A percentile compares a stretch with the other conserved stretches of the same genome.
Conservation (phyloP, 2,797 vertebrate species). For the Atherinosoma microstoma region DNA sequence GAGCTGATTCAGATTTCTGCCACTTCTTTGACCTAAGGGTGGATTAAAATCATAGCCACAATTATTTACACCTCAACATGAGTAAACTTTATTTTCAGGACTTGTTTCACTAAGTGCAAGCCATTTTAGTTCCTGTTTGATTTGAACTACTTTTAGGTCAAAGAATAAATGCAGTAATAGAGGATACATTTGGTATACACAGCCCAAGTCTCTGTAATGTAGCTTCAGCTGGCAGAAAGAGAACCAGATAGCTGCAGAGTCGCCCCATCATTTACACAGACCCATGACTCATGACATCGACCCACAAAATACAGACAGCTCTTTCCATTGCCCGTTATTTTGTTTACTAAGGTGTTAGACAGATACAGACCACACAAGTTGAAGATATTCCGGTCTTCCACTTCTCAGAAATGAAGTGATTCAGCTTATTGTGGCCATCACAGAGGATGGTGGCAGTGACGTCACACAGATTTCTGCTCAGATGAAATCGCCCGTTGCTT, state of each 20-base stretch:
- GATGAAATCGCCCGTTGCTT: constrained; percentile 20
- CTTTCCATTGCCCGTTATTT: constrained; percentile 33
- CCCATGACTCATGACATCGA: constrained; percentile 24
- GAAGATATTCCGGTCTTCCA: constrained; percentile 33
- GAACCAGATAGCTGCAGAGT: constrained; percentile 66
- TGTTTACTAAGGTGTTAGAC: constrained; percentile 11
- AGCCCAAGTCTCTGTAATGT: constrained; percentile 22
- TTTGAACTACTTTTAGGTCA: constrained; percentile 26
- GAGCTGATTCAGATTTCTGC: constrained; percentile 16
- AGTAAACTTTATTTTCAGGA: not conserved
- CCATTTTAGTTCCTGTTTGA: not conserved
- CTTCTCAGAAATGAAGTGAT: constrained; percentile 19
- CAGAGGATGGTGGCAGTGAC: constrained; percentile 17
- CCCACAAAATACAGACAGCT: constrained; percentile 16
- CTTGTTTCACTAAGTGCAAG: not conserved
- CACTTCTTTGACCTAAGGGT: constrained; percentile 40
- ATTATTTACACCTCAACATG: not conserved
- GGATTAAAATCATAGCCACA: not conserved
- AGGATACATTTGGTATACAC: constrained; percentile 49
- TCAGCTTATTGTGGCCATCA: constrained; percentile 25
- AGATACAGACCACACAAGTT: constrained; percentile 19
- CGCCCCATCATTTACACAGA: constrained; percentile 38
- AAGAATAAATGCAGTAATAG: constrained; percentile 23
- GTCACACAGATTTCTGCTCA: constrained; percentile 25
- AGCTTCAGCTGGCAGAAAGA: constrained; percentile 73